A percentile compares a stretch with the other conserved stretches of the same genome.
These are phyloP conservation scores for Anticlea derivata DNA, from an alignment of 2,888 invertebrate genomes.

Conservation along the genomic window DNA sequence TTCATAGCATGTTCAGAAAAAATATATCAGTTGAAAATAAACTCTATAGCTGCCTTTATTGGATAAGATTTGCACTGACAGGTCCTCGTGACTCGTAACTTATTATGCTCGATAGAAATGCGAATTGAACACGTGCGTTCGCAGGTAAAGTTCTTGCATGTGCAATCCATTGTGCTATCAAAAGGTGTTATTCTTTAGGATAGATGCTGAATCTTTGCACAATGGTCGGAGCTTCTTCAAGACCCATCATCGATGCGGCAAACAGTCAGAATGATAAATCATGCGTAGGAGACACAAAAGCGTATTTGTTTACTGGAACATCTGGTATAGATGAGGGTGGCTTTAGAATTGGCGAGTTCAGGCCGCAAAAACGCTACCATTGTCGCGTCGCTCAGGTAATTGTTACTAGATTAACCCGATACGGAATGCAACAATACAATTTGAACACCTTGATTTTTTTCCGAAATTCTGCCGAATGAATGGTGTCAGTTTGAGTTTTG, in stretches of 20 bases:
- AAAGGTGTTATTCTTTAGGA: slow-evolving; percentile 68
- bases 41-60: slow-evolving; percentile 45
- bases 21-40: slow-evolving; percentile 43
- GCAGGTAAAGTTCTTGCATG: slow-evolving; percentile 77
- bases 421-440: slow-evolving; percentile 63
- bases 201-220: slow-evolving; percentile 75
- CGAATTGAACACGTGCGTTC: slow-evolving; percentile 79
- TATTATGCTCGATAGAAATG: slow-evolving; percentile 61
- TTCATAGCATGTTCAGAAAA: slow-evolving; percentile 51
- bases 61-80: slow-evolving; percentile 53
- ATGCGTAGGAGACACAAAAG: slow-evolving; percentile 76
- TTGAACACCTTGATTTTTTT: slow-evolving; percentile 74
- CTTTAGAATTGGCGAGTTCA: slow-evolving; percentile 61
- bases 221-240: slow-evolving; percentile 65
- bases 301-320: slow-evolving; percentile 76
- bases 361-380: slow-evolving; percentile 62
- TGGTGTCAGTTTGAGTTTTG: slow-evolving; percentile 39
- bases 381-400: slow-evolving; percentile 68
- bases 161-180: slow-evolving; percentile 72
- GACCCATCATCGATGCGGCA: slow-evolving; percentile 69
- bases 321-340: slow-evolving; percentile 67
- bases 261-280: slow-evolving; percentile 65
- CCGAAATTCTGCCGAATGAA: slow-evolving; percentile 45
- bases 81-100: slow-evolving; percentile 42
- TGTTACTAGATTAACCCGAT: slow-evolving; percentile 80